A percentile compares a stretch with the other conserved stretches of the same genome.
phyloP scores from a whole-genome alignment of 2,888 invertebrate species.

The Trachelus stipa region DNA sequence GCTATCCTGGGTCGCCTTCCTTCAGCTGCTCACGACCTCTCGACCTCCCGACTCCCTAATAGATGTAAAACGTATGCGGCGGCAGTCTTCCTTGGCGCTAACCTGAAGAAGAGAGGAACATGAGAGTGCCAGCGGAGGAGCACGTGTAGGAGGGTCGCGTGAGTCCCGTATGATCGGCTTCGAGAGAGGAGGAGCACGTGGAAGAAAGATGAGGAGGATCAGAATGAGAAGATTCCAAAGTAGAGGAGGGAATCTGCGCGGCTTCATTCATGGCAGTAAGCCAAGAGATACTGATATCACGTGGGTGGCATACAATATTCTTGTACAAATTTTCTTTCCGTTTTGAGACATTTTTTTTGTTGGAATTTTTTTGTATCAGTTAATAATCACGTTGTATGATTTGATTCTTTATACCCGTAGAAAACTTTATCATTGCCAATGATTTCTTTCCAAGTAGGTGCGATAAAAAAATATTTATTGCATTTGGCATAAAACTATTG shows the following conservation, averaged over 20 bases:
- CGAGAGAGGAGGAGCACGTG: background rate
- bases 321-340: background rate
- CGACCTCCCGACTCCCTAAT: slow-evolving; percentile 15
- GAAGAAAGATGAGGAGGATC: background rate
- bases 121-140: background rate
- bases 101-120: background rate
- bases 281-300: background rate
- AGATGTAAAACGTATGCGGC: slow-evolving; percentile 36
- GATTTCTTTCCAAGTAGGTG: too few species aligned
- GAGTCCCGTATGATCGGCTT: background rate
- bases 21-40: background rate
- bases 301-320: background rate
- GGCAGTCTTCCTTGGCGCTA: background rate
- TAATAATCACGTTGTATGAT: background rate
- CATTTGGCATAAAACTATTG: too few species aligned
- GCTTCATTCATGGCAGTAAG: background rate
- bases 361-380: too few species aligned
- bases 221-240: background rate
- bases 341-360: background rate
- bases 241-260: background rate
- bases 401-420: background rate
- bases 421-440: too few species aligned
- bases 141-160: background rate
- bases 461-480: too few species aligned
- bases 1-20: background rate